Evolutionary conservation across 1,140 invertebrate species (phyloP).

Genomic region (Drosophila micromelanica): DNA sequence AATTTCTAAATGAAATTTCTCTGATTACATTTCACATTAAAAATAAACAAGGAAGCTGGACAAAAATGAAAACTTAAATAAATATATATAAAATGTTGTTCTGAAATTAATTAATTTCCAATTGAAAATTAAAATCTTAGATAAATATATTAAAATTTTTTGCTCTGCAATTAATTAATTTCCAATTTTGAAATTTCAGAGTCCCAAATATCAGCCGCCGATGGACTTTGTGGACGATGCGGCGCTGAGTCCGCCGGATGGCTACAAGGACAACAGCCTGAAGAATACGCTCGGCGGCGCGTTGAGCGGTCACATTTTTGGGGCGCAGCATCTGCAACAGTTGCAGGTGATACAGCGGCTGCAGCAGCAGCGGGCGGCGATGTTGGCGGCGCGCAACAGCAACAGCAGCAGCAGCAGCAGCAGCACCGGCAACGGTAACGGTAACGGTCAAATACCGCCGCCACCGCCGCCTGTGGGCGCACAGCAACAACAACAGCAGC

Average conservation of each 20-base stretch:
- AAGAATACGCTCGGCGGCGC: conserved; percentile 86
- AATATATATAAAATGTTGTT: too few relatives aligned
- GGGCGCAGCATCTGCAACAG: conserved; percentile 87
- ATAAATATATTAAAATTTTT: too few relatives aligned
- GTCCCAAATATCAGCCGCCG: conserved; percentile 87
- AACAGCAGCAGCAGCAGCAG: conserved; percentile 59
- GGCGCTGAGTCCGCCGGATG: conserved; percentile 93
- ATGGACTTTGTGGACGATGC: conserved; percentile 89
- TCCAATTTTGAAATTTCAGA: conserved; percentile 53
- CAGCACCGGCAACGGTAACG: conserved; percentile 55
- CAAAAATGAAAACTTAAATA: too few relatives aligned
- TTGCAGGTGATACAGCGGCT: conserved; percentile 85
- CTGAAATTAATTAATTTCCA: too few relatives aligned
- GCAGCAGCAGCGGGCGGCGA: conserved; percentile 85
- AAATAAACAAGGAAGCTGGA: too few relatives aligned
- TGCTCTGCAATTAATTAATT: too few relatives aligned
- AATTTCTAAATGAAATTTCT: too few relatives aligned
- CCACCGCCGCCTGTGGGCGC: conserved; percentile 70
- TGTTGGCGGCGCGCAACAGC: conserved; percentile 81
- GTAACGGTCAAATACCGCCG: conserved; percentile 68
- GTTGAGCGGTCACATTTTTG: conserved; percentile 86
- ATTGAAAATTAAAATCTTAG: neutral
- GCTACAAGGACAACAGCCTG: conserved; percentile 90
- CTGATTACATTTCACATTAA: too few relatives aligned
- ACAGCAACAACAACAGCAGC: conserved; percentile 52